A percentile compares a stretch with the other conserved stretches of the same genome.
phyloP scores from a whole-genome alignment of 1,140 invertebrate genomes.

The Dolichoris vasculosae region DNA sequence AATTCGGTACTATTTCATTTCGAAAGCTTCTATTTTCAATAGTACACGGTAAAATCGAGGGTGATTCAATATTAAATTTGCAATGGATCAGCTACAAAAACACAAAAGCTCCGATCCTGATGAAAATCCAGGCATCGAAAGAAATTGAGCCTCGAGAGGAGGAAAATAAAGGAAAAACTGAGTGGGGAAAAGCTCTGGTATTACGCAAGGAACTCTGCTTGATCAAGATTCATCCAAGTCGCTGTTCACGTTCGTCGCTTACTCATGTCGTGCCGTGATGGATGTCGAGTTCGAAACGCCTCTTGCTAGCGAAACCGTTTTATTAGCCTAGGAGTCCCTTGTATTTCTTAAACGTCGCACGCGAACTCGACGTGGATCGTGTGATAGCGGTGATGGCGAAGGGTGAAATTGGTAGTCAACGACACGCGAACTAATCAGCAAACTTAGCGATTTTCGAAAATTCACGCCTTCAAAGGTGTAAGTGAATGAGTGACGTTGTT shows the following conservation, averaged over 20 bases:
- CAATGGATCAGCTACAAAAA: too few species aligned
- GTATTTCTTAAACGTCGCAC: background rate
- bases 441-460: background rate
- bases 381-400: background rate
- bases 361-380: background rate
- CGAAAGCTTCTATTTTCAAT: too few species aligned
- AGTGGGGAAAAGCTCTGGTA: background rate
- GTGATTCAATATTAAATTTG: too few species aligned
- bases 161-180: too few species aligned
- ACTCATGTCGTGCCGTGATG: background rate
- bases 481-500: background rate
- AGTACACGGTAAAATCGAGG: too few species aligned
- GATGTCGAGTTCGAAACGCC: background rate
- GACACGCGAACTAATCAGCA: background rate
- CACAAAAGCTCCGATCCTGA: too few species aligned
- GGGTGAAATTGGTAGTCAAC: background rate
- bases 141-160: background rate
- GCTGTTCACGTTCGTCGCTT: background rate
- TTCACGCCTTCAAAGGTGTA: background rate
- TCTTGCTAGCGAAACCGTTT: conserved; percentile 1
- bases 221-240: conserved; percentile 7
- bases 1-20: too few species aligned
- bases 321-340: background rate
- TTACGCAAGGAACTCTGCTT: background rate
- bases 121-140: background rate